Conservation (phyloP, 1,140 invertebrate species). For the Metopolophium dirhodum region DNA sequence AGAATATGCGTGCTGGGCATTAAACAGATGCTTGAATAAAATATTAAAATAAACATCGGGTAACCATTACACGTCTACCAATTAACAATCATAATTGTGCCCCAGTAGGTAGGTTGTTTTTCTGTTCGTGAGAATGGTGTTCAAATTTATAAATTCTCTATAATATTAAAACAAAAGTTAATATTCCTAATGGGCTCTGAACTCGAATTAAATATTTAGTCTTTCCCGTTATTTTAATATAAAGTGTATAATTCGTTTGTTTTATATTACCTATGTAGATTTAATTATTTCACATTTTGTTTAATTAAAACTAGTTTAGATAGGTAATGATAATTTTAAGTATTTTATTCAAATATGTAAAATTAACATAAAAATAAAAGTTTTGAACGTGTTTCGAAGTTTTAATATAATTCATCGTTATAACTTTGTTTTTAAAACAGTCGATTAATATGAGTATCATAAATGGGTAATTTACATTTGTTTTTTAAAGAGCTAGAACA, state of each 20-base stretch:
- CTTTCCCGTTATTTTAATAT: neutral
- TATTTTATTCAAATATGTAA: neutral
- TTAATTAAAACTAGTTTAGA: neutral
- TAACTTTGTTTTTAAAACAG: neutral
- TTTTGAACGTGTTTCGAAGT: neutral
- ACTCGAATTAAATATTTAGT: neutral
- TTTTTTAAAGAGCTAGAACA: neutral
- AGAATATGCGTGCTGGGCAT: neutral
- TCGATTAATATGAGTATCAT: neutral
- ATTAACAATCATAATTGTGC: neutral
- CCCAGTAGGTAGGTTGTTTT: neutral
- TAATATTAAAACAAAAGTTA: neutral
- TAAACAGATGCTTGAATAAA: neutral
- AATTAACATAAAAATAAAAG: neutral
- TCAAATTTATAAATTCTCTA: neutral
- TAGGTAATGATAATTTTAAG: neutral
- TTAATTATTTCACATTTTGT: neutral
- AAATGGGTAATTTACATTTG: neutral
- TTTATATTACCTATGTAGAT: neutral
- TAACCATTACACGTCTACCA: neutral
- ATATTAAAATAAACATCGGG: neutral
- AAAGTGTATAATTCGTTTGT: neutral
- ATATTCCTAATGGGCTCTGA: constrained; percentile 14
- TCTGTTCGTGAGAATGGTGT: neutral
- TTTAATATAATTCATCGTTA: neutral